Conservation (phyloP, 2,113 vertebrate genomes). For the mouse (Mus musculus) region DNA sequence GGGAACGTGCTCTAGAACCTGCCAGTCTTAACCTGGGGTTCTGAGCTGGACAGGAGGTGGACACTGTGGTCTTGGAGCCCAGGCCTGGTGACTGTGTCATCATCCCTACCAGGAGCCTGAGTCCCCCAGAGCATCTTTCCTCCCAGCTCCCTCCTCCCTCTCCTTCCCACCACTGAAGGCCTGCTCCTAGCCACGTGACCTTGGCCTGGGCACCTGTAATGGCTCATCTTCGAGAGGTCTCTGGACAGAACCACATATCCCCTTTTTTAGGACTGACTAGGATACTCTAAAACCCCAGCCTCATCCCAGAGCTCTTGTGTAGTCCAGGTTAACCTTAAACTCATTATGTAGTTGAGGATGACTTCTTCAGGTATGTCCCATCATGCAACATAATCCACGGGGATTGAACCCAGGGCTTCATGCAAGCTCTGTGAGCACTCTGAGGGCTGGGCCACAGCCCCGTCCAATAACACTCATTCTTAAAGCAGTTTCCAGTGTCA, state of each 20-base stretch:
- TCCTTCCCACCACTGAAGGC: not conserved
- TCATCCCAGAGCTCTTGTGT: not conserved
- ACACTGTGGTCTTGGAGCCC: not conserved
- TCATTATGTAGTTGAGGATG: not conserved
- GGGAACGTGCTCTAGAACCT: not conserved
- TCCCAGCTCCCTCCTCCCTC: not conserved
- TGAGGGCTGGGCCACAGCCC: not conserved
- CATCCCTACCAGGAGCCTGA: not conserved
- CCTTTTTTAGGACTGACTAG: not conserved
- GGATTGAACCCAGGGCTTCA: not conserved
- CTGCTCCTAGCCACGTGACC: not conserved
- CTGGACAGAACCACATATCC: not conserved
- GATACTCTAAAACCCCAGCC: not conserved
- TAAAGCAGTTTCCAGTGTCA: slow-evolving; percentile 25
- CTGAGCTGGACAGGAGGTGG: not conserved
- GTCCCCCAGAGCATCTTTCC: not conserved
- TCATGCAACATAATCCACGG: not conserved
- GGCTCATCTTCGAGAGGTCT: not conserved
- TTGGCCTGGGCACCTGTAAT: not conserved
- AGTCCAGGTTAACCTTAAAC: not conserved
- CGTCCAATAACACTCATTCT: not conserved
- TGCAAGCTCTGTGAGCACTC: not conserved
- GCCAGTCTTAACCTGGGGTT: not conserved
- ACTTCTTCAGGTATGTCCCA: not conserved
- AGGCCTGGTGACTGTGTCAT: not conserved